Conservation (phyloP, 2,113 vertebrate genomes). For the Lophochroa leadbeateri region DNA sequence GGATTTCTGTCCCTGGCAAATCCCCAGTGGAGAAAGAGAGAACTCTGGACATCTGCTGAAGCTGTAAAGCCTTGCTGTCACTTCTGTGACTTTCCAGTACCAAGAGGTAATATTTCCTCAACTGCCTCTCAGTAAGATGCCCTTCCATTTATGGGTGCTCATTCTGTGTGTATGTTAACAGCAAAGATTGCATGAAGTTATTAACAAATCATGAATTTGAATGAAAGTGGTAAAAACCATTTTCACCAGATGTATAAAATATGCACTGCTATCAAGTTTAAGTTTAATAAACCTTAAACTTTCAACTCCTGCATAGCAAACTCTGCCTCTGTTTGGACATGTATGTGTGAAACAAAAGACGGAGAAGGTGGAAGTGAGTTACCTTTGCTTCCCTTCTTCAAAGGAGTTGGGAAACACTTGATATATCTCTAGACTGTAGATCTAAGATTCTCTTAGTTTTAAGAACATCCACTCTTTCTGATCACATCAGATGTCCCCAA, state of each 20-base stretch:
- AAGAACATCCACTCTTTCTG: background rate
- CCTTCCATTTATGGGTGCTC: background rate
- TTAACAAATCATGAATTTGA: background rate
- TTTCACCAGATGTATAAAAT: background rate
- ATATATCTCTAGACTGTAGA: background rate
- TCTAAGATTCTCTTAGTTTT: background rate
- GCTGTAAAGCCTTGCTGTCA: background rate
- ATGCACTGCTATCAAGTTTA: background rate
- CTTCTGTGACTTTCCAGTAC: background rate
- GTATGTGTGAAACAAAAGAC: background rate
- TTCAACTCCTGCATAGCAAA: background rate
- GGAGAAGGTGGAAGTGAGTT: background rate
- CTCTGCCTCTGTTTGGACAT: background rate
- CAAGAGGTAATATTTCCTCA: background rate
- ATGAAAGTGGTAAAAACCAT: background rate
- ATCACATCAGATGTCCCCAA: background rate
- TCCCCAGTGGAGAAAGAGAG: background rate
- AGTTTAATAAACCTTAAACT: background rate
- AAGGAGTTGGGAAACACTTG: background rate
- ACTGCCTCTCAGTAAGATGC: background rate
- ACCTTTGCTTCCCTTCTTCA: background rate
- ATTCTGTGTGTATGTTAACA: rapidly evolving
- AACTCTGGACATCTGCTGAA: background rate
- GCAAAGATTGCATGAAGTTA: background rate
- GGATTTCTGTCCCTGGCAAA: background rate